Base-by-base conservation (phyloP, 2,113 vertebrate species). In the Dendropsophus ebraccatus region DNA sequence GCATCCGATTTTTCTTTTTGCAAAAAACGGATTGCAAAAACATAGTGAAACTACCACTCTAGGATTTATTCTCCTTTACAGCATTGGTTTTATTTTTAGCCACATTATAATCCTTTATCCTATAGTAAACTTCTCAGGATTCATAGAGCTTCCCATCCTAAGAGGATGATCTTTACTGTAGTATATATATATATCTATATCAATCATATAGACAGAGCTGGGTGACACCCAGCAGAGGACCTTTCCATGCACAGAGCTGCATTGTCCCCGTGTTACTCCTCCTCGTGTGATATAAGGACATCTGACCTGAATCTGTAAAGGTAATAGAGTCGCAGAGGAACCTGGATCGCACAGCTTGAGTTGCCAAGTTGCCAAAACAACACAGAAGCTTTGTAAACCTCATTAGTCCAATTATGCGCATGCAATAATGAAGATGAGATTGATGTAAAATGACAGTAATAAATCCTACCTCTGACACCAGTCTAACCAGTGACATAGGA, bases 361-460 rank as follows among this genome's bases (percentile, higher is more conserved):
- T n/a, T n/a, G n/a, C n/a, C n/a, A n/a, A 82, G n/a, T 50, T 83
- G 82, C 82, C 88, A 89, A 88, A 89, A 82, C 54, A 87, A 81
- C 90, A 92, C 90, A 92, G 91, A 91, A 78, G 82, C 86, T 88
- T 92, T 91, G 74, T 91, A 89, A 90, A 37, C 81, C 91, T 91
- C 91, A 92, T 92, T 92, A 92, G 86, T 92, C 84, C 90, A 91
- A 92, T 92, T 92, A 92, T 80, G 14, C 73, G 79, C 69, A 81
- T 88, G 89, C 87, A 88, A 91, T 91, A 90, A 88, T 81, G 90
- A 88, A 88, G 84, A 76, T 90, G 91, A 92, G 89, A 88, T 32
- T 88, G 67, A 89, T 80, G 80, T 1, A 4, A 88, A 88, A 37
- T 69, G 87, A 80, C 89, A 90, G 86, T 87, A 81, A 86, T 89